A percentile compares a stretch with the other conserved stretches of the same genome.
Conservation (phyloP, 2,113 vertebrate species). For the Hypocryptadius cinnamomeus region DNA sequence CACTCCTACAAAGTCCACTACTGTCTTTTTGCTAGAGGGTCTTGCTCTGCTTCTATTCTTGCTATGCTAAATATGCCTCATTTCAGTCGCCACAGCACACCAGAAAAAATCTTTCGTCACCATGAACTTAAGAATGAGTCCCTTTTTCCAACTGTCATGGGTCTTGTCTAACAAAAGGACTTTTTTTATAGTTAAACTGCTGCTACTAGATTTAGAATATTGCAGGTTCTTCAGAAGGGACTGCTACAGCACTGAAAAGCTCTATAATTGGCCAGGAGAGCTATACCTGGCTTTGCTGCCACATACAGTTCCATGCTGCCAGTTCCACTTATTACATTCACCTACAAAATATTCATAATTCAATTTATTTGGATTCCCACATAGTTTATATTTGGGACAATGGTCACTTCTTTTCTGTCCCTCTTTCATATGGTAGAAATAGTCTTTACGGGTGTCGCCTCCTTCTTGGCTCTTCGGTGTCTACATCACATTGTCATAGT, state of each 20-base stretch:
- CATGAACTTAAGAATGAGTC: not conserved
- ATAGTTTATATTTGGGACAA: not conserved
- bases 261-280: not conserved
- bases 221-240: not conserved
- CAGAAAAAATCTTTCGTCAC: not conserved
- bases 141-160: not conserved
- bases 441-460: not conserved
- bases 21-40: not conserved
- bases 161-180: not conserved
- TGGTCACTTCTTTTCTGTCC: not conserved
- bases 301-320: not conserved
- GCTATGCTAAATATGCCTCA: not conserved
- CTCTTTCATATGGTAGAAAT: not conserved
- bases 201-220: not conserved
- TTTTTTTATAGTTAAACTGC: not conserved
- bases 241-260: not conserved
- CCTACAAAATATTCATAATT: not conserved
- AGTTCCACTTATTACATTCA: not conserved
- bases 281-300: not conserved
- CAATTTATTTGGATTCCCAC: not conserved
- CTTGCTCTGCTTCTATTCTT: not conserved
- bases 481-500: not conserved
- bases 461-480: not conserved
- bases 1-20: accelerated
- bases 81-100: not conserved